These are phyloP conservation scores for Urechis unicinctus DNA, from an alignment of 2,888 invertebrate genomes.

Conservation along the genomic window DNA sequence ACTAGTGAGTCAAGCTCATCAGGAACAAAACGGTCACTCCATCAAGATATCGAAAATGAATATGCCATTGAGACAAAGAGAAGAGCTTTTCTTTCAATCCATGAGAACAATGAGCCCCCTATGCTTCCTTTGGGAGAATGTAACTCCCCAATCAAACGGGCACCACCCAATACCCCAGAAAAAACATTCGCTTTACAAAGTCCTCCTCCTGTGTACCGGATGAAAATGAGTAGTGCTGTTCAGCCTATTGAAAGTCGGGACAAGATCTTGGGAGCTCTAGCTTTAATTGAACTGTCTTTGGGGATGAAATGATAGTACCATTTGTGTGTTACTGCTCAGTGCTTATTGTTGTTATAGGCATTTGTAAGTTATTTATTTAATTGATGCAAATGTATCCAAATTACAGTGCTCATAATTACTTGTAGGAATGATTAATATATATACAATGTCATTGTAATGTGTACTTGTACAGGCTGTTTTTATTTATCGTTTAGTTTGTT, in stretches of 20 bases:
- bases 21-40: conserved; percentile 16
- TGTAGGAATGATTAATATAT: no score
- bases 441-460: no score
- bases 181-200: background rate
- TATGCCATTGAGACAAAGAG: background rate
- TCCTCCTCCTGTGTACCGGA: no score
- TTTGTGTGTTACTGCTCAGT: background rate
- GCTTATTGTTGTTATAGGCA: background rate
- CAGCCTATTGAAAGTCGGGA: conserved; percentile 4
- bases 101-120: background rate
- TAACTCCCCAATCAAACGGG: background rate
- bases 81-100: background rate
- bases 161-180: background rate
- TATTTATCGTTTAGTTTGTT: no score
- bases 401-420: no score
- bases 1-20: no score
- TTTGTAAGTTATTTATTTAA: no score
- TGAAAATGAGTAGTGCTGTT: no score
- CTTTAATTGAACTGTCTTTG: conserved; percentile 15
- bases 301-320: background rate
- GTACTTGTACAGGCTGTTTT: no score
- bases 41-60: conserved; percentile 14
- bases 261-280: conserved; percentile 15
- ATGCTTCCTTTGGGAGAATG: background rate
- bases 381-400: no score